Conservation (phyloP, 1,140 invertebrate species). For the Bathynomus jamesi region DNA sequence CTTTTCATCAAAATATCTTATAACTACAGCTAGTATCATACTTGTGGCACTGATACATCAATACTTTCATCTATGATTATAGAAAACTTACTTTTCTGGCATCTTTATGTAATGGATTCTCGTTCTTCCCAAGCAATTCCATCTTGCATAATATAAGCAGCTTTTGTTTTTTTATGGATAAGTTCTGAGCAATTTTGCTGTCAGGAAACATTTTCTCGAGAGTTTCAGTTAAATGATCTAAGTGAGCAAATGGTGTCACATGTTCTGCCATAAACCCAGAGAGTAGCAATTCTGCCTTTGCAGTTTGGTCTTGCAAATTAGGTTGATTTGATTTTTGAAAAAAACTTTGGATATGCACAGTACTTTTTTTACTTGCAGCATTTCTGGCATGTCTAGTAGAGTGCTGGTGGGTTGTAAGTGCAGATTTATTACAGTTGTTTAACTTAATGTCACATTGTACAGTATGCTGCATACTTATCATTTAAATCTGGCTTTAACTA, state of each 20-base stretch:
- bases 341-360: background rate
- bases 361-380: background rate
- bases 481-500: background rate
- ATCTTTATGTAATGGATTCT: conserved; percentile 1
- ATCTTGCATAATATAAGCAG: conserved; percentile 15
- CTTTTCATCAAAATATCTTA: conserved; percentile 20
- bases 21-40: conserved; percentile 18
- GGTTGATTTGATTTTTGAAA: background rate
- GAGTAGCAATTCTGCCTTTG: conserved; percentile 10
- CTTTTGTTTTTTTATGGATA: conserved; percentile 13
- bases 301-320: conserved; percentile 14
- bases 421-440: background rate
- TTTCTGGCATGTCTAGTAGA: background rate
- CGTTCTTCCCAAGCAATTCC: conserved; percentile 20
- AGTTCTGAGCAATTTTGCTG: conserved; percentile 7
- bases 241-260: conserved; percentile 2
- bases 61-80: conserved; percentile 27
- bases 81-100: conserved; percentile 15
- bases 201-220: conserved; percentile 13
- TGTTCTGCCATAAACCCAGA: conserved; percentile 9
- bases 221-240: conserved; percentile 4
- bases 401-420: background rate
- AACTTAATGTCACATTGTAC: background rate
- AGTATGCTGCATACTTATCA: background rate
- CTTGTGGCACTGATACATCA: conserved; percentile 24